phyloP scores from a whole-genome alignment of 2,113 vertebrate genomes.

The Dasyornis broadbenti region DNA sequence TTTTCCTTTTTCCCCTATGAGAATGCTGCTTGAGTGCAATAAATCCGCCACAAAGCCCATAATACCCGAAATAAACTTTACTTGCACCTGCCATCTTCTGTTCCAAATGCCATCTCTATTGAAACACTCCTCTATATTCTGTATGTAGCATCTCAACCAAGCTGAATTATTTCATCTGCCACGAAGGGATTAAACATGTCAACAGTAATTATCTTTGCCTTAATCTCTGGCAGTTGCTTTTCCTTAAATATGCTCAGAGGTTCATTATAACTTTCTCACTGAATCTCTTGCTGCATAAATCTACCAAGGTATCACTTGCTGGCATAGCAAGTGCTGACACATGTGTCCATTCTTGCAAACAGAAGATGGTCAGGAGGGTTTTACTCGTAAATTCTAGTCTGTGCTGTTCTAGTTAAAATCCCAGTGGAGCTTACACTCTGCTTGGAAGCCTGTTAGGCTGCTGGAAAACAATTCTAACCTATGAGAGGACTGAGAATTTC shows the following conservation, averaged over 20 bases:
- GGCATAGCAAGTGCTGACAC: neutral
- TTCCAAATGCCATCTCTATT: neutral
- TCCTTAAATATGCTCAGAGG: neutral
- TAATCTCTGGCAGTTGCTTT: conserved; percentile 22
- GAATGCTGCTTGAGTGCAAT: neutral
- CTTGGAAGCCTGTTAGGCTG: neutral
- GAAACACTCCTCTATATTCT: neutral
- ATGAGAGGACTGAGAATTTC: neutral
- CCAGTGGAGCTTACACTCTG: neutral
- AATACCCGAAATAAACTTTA: conserved; percentile 10
- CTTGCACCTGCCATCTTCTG: neutral
- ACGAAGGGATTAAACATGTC: conserved; percentile 32
- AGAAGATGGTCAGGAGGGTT: neutral
- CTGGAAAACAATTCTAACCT: neutral
- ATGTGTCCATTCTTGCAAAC: neutral
- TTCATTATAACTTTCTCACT: conserved; percentile 32
- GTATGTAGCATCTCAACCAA: neutral
- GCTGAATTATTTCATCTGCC: conserved; percentile 26
- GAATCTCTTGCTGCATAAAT: neutral
- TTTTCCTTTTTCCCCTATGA: neutral
- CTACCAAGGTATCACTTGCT: neutral
- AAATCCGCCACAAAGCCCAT: neutral
- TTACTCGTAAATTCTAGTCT: neutral
- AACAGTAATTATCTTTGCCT: conserved; percentile 42
- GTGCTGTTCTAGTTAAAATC: neutral